Evolutionary conservation across 1,140 invertebrate species (phyloP).

Genomic region (Macrobrachium rosenbergii): DNA sequence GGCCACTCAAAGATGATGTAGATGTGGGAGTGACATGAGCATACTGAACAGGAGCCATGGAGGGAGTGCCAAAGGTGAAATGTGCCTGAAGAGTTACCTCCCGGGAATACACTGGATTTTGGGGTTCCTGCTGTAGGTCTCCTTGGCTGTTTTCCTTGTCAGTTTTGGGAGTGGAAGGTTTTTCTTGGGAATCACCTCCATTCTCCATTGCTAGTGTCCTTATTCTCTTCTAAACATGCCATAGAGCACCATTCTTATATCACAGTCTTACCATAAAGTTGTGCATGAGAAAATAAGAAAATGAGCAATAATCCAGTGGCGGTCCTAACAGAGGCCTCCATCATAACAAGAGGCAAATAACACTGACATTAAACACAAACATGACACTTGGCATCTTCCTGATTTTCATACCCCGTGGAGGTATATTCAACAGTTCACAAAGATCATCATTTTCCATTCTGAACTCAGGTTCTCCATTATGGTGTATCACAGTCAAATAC

Average conservation of each 20-base stretch:
- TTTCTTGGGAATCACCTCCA: neutral
- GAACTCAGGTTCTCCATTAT: too few relatives aligned
- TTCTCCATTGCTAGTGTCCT: conserved; percentile 41
- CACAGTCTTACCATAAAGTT: too few relatives aligned
- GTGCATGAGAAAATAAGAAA: too few relatives aligned
- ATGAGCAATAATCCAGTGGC: too few relatives aligned
- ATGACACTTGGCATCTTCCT: too few relatives aligned
- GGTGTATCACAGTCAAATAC: too few relatives aligned
- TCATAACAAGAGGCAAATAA: too few relatives aligned
- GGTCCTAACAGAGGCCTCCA: too few relatives aligned
- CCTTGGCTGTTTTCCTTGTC: neutral
- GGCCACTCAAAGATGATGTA: conserved; percentile 23
- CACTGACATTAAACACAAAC: too few relatives aligned
- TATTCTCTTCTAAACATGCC: neutral
- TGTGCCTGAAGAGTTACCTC: conserved; percentile 58
- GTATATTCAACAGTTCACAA: too few relatives aligned
- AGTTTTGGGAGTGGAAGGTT: neutral
- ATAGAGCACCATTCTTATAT: neutral
- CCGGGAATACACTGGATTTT: conserved; percentile 43
- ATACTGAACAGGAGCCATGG: conserved; percentile 45
- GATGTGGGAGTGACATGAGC: conserved; percentile 44
- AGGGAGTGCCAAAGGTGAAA: conserved; percentile 47
- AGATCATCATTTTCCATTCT: too few relatives aligned
- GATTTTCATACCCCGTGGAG: too few relatives aligned
- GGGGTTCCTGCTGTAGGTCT: neutral